These are phyloP conservation scores for Erethizon dorsatum DNA, from an alignment of 2,797 vertebrate genomes.

Conservation along the genomic window DNA sequence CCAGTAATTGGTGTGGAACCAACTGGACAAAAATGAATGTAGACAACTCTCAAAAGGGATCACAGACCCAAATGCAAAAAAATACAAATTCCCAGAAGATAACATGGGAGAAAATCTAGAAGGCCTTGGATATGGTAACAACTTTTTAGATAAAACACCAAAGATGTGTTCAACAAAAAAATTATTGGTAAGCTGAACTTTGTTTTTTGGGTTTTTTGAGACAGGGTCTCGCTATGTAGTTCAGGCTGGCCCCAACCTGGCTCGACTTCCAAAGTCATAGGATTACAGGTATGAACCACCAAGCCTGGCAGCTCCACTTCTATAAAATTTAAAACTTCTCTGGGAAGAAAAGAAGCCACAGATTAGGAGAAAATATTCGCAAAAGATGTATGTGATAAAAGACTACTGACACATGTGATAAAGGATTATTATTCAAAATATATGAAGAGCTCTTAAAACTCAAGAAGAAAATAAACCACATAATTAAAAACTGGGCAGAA, in stretches of 20 bases:
- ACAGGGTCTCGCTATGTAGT: neutral
- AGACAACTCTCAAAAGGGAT: neutral
- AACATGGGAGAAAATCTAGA: neutral
- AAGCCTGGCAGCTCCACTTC: neutral
- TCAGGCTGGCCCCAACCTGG: neutral
- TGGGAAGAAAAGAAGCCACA: neutral
- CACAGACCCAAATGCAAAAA: neutral
- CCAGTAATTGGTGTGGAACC: neutral
- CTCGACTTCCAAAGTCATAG: neutral
- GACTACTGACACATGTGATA: neutral
- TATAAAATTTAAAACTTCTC: neutral
- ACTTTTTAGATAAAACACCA: neutral
- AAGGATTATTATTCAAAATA: neutral
- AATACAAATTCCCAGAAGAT: neutral
- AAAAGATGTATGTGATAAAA: neutral
- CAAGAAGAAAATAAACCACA: neutral
- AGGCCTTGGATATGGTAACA: neutral
- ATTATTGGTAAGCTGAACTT: neutral
- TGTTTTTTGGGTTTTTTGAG: neutral
- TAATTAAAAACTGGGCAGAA: neutral
- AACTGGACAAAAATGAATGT: neutral
- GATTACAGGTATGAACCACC: neutral
- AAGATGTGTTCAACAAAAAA: neutral
- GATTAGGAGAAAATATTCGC: neutral
- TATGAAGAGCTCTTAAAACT: neutral